A percentile compares a stretch with the other conserved stretches of the same genome.
These are phyloP conservation scores for Vimba vimba DNA, from an alignment of 2,113 vertebrate species.

Conservation along the genomic window DNA sequence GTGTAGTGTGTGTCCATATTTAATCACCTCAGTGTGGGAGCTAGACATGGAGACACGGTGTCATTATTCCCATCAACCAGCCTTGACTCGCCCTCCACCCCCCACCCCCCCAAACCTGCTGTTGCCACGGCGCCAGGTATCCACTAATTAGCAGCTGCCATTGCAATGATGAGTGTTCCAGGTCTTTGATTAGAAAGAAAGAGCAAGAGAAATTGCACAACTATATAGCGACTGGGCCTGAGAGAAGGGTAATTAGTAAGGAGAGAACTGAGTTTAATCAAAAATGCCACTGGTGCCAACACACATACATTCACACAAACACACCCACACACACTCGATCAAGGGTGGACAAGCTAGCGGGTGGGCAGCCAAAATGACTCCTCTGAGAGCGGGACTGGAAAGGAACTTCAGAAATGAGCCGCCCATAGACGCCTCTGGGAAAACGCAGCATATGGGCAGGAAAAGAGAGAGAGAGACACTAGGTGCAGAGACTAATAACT, in stretches of 20 bases:
- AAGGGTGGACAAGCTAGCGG: slow-evolving; percentile 44
- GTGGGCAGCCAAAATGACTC: slow-evolving; percentile 57
- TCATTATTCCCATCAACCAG: slow-evolving; percentile 50
- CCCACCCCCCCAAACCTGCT: not conserved
- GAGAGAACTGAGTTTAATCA: slow-evolving; percentile 55
- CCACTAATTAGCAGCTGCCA: slow-evolving; percentile 71
- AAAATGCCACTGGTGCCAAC: slow-evolving; percentile 56
- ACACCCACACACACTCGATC: slow-evolving; percentile 34
- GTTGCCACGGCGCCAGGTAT: slow-evolving; percentile 57
- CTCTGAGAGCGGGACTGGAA: slow-evolving; percentile 45
- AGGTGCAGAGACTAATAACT: slow-evolving; percentile 23
- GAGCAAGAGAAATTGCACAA: slow-evolving; percentile 46
- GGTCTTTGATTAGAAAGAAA: slow-evolving; percentile 61
- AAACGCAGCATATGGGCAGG: slow-evolving; percentile 46
- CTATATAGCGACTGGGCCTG: slow-evolving; percentile 50
- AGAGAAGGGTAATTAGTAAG: slow-evolving; percentile 58
- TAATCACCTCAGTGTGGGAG: slow-evolving; percentile 38
- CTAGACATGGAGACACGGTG: slow-evolving; percentile 32
- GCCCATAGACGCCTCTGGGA: slow-evolving; percentile 47
- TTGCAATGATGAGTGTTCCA: slow-evolving; percentile 63
- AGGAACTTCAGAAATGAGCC: slow-evolving; percentile 50
- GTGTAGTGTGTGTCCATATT: slow-evolving; percentile 29
- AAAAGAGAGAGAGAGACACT: not conserved
- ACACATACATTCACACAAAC: not conserved
- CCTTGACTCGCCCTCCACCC: not conserved